Base-by-base conservation (phyloP, 2,888 invertebrate genomes). In the Limenitis camilla region DNA sequence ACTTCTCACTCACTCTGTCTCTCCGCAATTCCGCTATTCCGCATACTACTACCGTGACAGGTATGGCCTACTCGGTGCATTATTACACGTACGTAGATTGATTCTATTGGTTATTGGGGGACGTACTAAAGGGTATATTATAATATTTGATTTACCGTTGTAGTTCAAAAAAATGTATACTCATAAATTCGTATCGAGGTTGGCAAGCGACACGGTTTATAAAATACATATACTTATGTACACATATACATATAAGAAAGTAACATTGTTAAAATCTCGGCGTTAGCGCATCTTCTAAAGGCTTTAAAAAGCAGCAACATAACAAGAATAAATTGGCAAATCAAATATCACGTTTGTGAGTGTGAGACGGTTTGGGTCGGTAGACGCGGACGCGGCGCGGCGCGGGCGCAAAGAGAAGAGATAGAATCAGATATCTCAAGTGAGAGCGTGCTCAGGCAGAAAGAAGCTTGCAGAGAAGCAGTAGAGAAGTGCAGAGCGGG, bases 401-500 rank as follows among this genome's bases (percentile, higher is more conserved):
- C 63, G 71, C 78, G 75, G 71, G 76, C 76, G 78, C 76, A 73
- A 75, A 76, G 72, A 72, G 71, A 66, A 76, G 68, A 72, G 70
- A 74, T 58, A 75, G 73, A 70, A 59, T 70, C 62, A 76, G 71
- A 78, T 74, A 72, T 72, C 74, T 77, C 81, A 76, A 75, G 80
- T 79, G 81, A 81, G 79, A 80, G 84, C 82, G 86, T 85, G 86
- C 86, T 81, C 76, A 86, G 85, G 86, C 86, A 85, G 81, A 85
- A 85, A 85, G 74, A 87, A 87, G 86, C 86, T 86, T 86, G 86
- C 86, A 85, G 85, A 86, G 85, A 85, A 86, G 86, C 86, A 86
- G 85, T 85, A 85, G 85, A 86, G 86, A 85, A 85, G 86, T 86
- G 86, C 86, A 85, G 84, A 85, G 84, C 83, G 83, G 86, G 84